Evolutionary conservation across 2,888 invertebrate genomes (phyloP).

Genomic region (Hymenopus coronatus): DNA sequence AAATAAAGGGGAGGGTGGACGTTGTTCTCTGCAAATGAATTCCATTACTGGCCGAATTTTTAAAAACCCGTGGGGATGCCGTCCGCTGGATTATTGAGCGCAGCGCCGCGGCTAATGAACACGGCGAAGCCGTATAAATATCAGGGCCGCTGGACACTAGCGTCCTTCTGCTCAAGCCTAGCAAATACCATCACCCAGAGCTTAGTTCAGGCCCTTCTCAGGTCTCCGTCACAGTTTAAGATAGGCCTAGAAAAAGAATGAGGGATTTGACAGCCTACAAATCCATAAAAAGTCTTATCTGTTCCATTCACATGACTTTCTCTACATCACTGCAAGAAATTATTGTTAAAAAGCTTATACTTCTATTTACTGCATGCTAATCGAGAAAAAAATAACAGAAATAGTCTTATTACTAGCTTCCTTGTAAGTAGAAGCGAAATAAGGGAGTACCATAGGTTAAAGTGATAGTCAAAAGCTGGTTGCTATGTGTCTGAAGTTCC

Average conservation of each 20-base stretch:
- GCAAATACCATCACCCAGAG: background rate
- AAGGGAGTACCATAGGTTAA: too few relatives aligned
- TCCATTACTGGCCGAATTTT: slow-evolving; percentile 30
- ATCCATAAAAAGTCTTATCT: too few relatives aligned
- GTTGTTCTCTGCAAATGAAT: slow-evolving; percentile 34
- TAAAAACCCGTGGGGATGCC: slow-evolving; percentile 21
- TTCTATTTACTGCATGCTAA: too few relatives aligned
- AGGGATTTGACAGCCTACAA: background rate
- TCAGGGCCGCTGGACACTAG: background rate
- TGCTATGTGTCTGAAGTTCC: too few relatives aligned
- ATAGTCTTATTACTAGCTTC: too few relatives aligned
- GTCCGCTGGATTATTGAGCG: background rate
- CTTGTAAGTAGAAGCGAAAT: too few relatives aligned
- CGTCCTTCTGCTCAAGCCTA: background rate
- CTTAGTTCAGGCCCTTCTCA: background rate
- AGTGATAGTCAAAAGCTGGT: too few relatives aligned
- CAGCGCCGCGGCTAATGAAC: background rate
- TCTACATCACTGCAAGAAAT: too few relatives aligned
- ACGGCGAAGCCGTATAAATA: background rate
- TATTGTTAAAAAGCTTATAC: too few relatives aligned
- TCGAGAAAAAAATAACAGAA: too few relatives aligned
- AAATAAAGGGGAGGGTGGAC: background rate
- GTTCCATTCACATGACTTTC: too few relatives aligned
- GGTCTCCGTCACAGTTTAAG: background rate
- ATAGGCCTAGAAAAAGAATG: background rate